Base-by-base conservation (phyloP, 2,888 invertebrate genomes). In the Tromatobia lineatoria region DNA sequence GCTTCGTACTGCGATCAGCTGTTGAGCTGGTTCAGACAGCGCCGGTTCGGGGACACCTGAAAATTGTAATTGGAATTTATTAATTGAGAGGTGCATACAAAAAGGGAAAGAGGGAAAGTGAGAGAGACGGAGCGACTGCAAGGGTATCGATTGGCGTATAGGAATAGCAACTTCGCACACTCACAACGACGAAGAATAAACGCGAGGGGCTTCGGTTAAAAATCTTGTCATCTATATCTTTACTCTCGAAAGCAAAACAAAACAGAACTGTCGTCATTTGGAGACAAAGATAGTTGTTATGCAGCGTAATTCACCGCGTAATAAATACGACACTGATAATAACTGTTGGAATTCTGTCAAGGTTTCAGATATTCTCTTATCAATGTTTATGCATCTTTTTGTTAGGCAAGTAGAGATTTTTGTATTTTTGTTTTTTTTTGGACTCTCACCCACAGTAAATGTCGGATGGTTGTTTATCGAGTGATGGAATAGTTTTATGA, bases 1-100 rank as follows among this genome's bases (percentile, higher is more conserved):
- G 92, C 93, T 90, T 91, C 92, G 93, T 91, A 90, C 93, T 93
- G 91, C 92, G 92, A 93, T 93, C 93, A 93, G 93, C 93, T 93
- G 92, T 93, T 92, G 91, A 93, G 93, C 93, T 93, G 93, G 92
- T 93, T 93, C 93, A 93, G 93, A 91, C 93, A 92, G 93, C 93
- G 93, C 91, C 93, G 92, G 91, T 92, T 93, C 93, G 91, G 93
- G 92, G 92, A 93, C 93, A 93, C 93, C 93, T 93, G 91, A 87
- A 87, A 80, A n/a, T n/a, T n/a, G 29, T 42, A 18, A 70, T 80
- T 80, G 85, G 54, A 78, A 79, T 29, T 64, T 29, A 50, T 74
- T 64, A 69, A 74, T 74, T 20, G 25, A 4, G 57, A 11, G 23
- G n/a, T n/a, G n/a, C 20, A 20, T 13, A 15, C 20, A 18, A 18